Evolutionary conservation across 2,797 vertebrate genomes (phyloP), one percentile per base, ranked within the genome.

Genomic region (Emydoidea blandingii): DNA sequence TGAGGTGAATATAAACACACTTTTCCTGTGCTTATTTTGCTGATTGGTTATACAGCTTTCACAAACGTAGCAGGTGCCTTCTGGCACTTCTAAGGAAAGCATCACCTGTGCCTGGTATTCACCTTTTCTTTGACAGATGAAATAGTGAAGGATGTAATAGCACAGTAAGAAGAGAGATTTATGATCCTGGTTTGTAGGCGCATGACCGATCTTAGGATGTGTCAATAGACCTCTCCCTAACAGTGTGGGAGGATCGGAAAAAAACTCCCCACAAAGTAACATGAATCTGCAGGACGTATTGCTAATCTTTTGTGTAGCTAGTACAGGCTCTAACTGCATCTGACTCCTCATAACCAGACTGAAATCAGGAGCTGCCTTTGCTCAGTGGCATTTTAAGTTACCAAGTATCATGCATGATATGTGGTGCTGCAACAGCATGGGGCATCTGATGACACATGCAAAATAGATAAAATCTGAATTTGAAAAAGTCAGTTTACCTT

Each of bases 21-120:
- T 49, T 49, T 78, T 49, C 44, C 27, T 49, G 44, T 47, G 27
- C 44, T 78, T 78, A 18, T 78, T 78, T 78, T 78, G 76, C 74
- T 0, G 5, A 12, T 47, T 54, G 50, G 78, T 54, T 8, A 29
- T 23, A 2, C 0, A 15, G 85, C 65, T 81, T 79, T 74, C 59
- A 80, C 62, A 49, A 6, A 4, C 0, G 6, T 72, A 92, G 44
- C 56, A 79, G 79, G 81, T 53, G 47, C 50, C n/a, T 31, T 31
- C 86, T 78, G 49, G 50, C 59, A 49, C 15, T 8, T 49, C 29
- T 18, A 49, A 31, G 23, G 15, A 78, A 15, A 76, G 25, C 29
- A 47, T 47, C 72, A 27, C 89, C 5, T 2, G 5, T 79, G 59
- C 7, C 19, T 23, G n/a, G 53, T 1, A 0, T 19, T 89, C 44